These are phyloP conservation scores for Dipodomys stephensi DNA, from an alignment of 2,113 vertebrate species.

Conservation along the genomic window DNA sequence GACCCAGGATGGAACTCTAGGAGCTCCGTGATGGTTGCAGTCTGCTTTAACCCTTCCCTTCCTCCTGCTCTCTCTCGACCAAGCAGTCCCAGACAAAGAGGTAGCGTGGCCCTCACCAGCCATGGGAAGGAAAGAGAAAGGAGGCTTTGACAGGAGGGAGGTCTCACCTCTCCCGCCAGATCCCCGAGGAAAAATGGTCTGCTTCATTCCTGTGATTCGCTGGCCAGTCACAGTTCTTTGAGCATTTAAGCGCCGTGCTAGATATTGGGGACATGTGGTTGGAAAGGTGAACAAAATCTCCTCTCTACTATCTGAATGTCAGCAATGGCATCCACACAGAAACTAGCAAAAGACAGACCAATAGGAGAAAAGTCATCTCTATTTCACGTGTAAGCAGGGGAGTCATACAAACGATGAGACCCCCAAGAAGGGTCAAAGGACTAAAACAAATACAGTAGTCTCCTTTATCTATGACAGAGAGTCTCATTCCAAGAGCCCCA, in stretches of 20 bases:
- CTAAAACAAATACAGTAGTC: background rate
- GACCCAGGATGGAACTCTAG: background rate
- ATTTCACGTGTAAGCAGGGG: no score
- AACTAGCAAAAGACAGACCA: background rate
- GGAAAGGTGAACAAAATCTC: background rate
- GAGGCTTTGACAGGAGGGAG: background rate
- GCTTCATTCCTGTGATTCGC: background rate
- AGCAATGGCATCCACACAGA: background rate
- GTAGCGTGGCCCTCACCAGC: background rate
- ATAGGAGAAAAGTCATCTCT: background rate
- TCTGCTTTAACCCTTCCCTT: background rate
- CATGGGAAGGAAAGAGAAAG: background rate
- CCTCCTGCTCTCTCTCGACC: background rate
- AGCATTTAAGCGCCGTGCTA: no score
- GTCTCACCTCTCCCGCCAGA: background rate
- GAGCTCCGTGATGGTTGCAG: background rate
- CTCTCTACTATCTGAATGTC: background rate
- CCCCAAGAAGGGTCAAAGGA: background rate
- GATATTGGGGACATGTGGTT: background rate
- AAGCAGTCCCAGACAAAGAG: background rate
- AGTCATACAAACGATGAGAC: background rate
- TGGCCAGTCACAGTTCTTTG: accelerated
- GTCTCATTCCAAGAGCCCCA: background rate
- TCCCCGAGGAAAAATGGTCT: background rate
- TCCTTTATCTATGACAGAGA: background rate